Percentiles rank a stretch among this genome's conserved stretches.
phyloP scores from a whole-genome alignment of 92 coral and sea anemone genomes.

The Meandrina meandrites region DNA sequence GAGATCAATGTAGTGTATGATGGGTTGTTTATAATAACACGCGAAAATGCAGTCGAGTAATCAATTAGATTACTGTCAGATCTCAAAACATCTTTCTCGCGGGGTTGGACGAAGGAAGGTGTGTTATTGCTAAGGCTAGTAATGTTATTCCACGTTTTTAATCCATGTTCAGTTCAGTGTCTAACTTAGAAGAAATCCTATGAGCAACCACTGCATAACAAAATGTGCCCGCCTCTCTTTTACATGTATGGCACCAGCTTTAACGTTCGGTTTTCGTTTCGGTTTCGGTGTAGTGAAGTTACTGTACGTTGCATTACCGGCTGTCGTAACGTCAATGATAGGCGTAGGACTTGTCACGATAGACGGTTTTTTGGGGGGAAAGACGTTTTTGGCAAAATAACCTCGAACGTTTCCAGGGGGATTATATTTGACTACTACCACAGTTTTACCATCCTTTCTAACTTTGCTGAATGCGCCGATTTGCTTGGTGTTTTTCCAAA shows the following conservation, averaged over 20 bases:
- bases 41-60: background rate
- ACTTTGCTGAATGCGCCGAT: constrained; percentile 57
- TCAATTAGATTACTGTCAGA: background rate
- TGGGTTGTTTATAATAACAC: too few species aligned
- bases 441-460: constrained; percentile 47
- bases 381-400: constrained; percentile 27
- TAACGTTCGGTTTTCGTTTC: background rate
- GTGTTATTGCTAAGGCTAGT: background rate
- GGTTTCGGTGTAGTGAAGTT: background rate
- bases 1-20: too few species aligned
- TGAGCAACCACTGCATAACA: background rate
- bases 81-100: background rate
- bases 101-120: background rate
- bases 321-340: constrained; percentile 4
- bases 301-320: constrained; percentile 2
- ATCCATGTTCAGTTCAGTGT: background rate
- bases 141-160: background rate
- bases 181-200: background rate
- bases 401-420: constrained; percentile 53
- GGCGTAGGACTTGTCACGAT: constrained; percentile 3
- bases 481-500: constrained; percentile 66
- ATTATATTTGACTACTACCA: constrained; percentile 56
- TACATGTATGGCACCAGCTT: constrained; percentile 16
- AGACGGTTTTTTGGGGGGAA: constrained; percentile 26
- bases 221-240: background rate